Evolutionary conservation across 1,140 invertebrate species (phyloP), one percentile per base, ranked within the genome.

Genomic region (Lepidurus apus): DNA sequence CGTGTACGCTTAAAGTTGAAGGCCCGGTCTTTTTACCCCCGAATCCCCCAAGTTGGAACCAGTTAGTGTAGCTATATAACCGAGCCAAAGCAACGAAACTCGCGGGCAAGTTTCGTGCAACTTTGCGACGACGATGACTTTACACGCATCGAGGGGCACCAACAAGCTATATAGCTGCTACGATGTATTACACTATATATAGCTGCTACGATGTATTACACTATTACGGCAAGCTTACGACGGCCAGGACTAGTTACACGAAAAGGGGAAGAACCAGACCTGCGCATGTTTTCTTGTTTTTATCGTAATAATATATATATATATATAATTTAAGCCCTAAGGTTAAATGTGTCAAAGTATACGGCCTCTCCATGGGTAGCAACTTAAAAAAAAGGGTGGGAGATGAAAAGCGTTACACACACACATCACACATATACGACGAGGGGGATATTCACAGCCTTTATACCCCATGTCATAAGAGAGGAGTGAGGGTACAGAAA

Each of bases 51-150:
- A 34, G 34, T 34, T 34, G 34, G 2, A 34, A 34, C 34, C 34
- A 34, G 34, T 34, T 34, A 34, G 34, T 34, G 34, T 3, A 34
- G 34, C 34, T 34, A 34, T 34, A 34, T 34, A 34, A 34, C 34
- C 34, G 34, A 34, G 34, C 34, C 3, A 34, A 34, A 34, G 34
- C 34, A 34, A 34, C 53, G 53, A 65, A 65, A 21, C 21, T 65
- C 17, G n/a, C 53, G 9, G 7, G 53, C 13, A 65, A 21, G 17
- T 65, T 65, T 17, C 53, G 8, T 65, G 53, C 53, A 65, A 65
- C 53, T 65, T 65, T 9, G 53, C 17, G 53, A 47, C 45, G 45
- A 47, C 53, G 53, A 65, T 21, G 53, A 65, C 53, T 65, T 65
- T 65, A 65, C 53, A 65, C 53, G 53, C 53, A 65, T 65, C 53